Conservation (phyloP, 30 jellyfish, hydroid and myxozoan species). For the Phacellophora camtschatica region DNA sequence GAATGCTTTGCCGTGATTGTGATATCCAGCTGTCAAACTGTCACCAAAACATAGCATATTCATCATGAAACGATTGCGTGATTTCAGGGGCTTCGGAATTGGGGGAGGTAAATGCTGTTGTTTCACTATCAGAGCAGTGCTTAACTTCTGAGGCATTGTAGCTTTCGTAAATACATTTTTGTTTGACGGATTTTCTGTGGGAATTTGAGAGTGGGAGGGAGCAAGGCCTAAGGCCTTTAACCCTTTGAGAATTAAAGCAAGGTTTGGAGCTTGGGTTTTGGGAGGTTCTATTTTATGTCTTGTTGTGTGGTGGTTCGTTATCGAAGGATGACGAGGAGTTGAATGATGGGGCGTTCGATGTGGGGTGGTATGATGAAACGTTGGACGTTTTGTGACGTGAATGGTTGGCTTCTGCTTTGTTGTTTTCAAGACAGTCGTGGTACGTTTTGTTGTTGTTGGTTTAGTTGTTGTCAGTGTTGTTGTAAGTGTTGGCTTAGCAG, state of each 20-base stretch:
- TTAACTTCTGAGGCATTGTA: neutral
- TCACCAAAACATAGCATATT: constrained; percentile 94
- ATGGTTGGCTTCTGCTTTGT: constrained; percentile 3
- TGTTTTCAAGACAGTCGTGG: neutral
- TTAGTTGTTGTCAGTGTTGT: neutral
- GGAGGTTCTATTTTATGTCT: constrained; percentile 31
- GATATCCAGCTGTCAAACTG: constrained; percentile 97
- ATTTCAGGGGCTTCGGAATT: constrained; percentile 70
- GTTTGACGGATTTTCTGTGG: constrained; percentile 56
- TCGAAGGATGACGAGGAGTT: constrained; percentile 22
- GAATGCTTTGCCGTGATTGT: constrained; percentile 87
- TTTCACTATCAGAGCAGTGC: constrained; percentile 17
- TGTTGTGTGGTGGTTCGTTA: constrained; percentile 21
- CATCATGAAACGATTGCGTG: constrained; percentile 70
- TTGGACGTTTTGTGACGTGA: neutral
- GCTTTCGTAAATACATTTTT: constrained; percentile 2
- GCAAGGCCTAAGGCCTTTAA: constrained; percentile 79
- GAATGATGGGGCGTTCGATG: constrained; percentile 30
- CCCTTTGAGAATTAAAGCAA: constrained; percentile 74
- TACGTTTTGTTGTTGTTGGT: constrained; percentile 1
- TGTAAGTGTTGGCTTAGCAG: neutral
- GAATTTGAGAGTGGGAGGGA: constrained; percentile 6
- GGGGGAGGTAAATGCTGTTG: constrained; percentile 64
- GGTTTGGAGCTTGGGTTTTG: constrained; percentile 68
- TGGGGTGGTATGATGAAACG: neutral